phyloP scores from a whole-genome alignment of 2,888 invertebrate species.

The Morpho achilles region DNA sequence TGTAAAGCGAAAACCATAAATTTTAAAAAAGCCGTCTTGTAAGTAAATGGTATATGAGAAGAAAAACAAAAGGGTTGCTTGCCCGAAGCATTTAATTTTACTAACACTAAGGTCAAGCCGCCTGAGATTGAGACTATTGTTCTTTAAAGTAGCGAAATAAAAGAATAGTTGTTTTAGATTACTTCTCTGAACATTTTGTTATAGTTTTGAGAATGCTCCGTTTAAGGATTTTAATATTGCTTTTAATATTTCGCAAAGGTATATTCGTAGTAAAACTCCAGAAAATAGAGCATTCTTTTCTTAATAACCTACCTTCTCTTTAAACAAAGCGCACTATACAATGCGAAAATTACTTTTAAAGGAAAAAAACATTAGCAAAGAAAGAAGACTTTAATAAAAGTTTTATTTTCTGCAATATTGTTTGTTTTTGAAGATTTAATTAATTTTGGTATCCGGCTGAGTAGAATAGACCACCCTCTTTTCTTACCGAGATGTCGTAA shows the following conservation, averaged over 20 bases:
- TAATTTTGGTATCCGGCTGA: too few species aligned
- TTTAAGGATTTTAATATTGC: conserved; percentile 13
- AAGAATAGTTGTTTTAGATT: conserved; percentile 25
- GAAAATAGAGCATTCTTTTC: conserved; percentile 6
- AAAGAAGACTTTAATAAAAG: not conserved
- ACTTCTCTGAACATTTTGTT: conserved; percentile 21
- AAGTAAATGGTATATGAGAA: conserved; percentile 20
- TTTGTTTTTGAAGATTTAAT: too few species aligned
- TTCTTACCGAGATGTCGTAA: too few species aligned
- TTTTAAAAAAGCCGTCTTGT: conserved; percentile 14
- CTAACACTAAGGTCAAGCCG: conserved; percentile 27
- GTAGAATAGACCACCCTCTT: too few species aligned
- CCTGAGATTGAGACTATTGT: conserved; percentile 25
- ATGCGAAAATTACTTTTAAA: conserved; percentile 12
- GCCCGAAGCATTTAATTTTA: conserved; percentile 26
- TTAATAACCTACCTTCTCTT: conserved; percentile 11
- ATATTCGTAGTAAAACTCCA: conserved; percentile 3
- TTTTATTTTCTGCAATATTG: too few species aligned
- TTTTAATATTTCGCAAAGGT: conserved; percentile 8
- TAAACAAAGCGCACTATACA: conserved; percentile 10
- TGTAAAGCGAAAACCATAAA: conserved; percentile 4
- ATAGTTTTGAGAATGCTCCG: conserved; percentile 12
- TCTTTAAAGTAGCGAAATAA: conserved; percentile 26
- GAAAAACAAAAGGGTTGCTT: conserved; percentile 22
- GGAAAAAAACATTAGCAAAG: not conserved